Percentiles rank a stretch among this genome's conserved stretches.
Evolutionary conservation across 37 sponge, comb jelly and placozoan species (phyloP).

Genomic region (Halichondria panicea): DNA sequence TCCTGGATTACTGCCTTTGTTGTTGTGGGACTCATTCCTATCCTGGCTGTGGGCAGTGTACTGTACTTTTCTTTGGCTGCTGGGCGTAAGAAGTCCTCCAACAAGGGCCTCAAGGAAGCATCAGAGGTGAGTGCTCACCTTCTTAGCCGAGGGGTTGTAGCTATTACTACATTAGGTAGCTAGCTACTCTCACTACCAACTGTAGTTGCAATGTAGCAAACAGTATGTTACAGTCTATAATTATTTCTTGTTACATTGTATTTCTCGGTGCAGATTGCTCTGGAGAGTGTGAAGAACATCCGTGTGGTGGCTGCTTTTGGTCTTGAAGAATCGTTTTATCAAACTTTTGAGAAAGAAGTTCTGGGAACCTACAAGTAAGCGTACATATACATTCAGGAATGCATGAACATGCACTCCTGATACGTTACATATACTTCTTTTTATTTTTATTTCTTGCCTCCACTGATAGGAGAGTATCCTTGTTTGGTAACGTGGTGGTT

Average conservation of each 20-base stretch:
- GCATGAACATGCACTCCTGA: too few species aligned
- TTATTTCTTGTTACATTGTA: too few species aligned
- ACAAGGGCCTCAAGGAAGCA: conserved; percentile 34
- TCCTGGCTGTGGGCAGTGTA: conserved; percentile 8
- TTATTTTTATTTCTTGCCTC: too few species aligned
- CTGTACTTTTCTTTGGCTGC: conserved; percentile 6
- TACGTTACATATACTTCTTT: too few species aligned
- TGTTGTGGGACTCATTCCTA: conserved; percentile 46
- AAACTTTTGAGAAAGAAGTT: conserved; percentile 20
- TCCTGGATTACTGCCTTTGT: conserved; percentile 70
- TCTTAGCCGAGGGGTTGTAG: too few species aligned
- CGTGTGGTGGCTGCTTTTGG: conserved; percentile 67
- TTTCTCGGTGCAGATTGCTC: conserved; percentile 46
- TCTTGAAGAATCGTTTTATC: conserved; percentile 39
- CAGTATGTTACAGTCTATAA: too few species aligned
- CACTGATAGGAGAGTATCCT: too few species aligned
- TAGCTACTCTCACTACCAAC: too few species aligned
- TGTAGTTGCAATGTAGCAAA: too few species aligned
- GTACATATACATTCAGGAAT: too few species aligned
- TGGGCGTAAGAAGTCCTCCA: conserved; percentile 11
- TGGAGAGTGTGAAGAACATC: conserved; percentile 80
- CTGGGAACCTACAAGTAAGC: conserved; percentile 39
- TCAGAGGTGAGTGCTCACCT: conserved; percentile 51
- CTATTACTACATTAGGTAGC: too few species aligned
- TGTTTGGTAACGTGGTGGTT: too few species aligned